phyloP scores from a whole-genome alignment of 2,113 vertebrate species.

The Speoplatyrhinus poulsoni region DNA sequence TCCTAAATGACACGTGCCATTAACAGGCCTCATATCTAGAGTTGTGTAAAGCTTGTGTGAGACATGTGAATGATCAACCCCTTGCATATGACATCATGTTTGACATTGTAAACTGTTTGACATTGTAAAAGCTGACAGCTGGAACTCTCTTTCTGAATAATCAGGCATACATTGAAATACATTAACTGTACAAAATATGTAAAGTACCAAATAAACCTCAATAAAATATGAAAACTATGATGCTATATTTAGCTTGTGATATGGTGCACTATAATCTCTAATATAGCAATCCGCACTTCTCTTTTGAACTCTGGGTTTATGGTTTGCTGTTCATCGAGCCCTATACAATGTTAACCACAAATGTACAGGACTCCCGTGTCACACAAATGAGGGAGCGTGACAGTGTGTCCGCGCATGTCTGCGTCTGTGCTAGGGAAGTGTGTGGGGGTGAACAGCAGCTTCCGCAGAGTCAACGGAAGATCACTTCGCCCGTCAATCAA shows the following conservation, averaged over 20 bases:
- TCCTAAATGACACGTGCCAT: slow-evolving; percentile 35
- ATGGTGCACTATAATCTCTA: too few relatives aligned
- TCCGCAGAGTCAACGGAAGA: slow-evolving; percentile 54
- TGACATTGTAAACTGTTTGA: slow-evolving; percentile 23
- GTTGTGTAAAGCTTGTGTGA: slow-evolving; percentile 53
- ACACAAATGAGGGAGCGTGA: slow-evolving; percentile 15
- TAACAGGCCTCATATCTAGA: slow-evolving; percentile 55
- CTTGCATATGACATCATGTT: slow-evolving; percentile 10
- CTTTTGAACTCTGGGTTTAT: too few relatives aligned
- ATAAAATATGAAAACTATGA: too few relatives aligned
- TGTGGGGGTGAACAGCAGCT: slow-evolving; percentile 47
- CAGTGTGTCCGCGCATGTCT: not conserved
- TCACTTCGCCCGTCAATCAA: slow-evolving; percentile 72
- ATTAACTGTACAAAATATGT: too few relatives aligned
- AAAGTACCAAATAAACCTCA: too few relatives aligned
- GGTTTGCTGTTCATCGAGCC: too few relatives aligned
- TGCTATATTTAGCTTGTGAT: too few relatives aligned
- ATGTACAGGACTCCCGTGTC: not conserved
- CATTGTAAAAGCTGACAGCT: not conserved
- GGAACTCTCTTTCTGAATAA: too few relatives aligned
- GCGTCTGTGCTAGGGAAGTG: slow-evolving; percentile 4
- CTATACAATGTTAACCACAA: not conserved
- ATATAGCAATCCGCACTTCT: too few relatives aligned
- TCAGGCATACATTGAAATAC: too few relatives aligned
- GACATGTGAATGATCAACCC: slow-evolving; percentile 62